Conservation (phyloP, 2,888 invertebrate genomes). For the Deroplatys truncata region DNA sequence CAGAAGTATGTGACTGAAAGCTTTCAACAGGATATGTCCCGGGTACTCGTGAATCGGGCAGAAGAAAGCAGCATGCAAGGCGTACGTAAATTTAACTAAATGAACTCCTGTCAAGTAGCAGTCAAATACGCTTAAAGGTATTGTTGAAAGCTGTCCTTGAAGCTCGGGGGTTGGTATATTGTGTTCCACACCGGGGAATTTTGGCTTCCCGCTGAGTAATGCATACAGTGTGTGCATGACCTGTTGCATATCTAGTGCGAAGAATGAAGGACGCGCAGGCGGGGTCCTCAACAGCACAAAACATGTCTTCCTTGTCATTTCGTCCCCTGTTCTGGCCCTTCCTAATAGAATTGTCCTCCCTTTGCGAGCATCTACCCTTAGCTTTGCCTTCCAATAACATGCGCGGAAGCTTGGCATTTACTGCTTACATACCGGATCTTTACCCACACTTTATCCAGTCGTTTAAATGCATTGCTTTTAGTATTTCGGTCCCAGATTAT, state of each 20-base stretch:
- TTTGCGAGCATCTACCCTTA: not conserved
- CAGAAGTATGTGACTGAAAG: not conserved
- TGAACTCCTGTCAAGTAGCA: not conserved
- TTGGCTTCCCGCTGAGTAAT: not conserved
- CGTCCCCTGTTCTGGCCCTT: not conserved
- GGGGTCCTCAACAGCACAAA: not conserved
- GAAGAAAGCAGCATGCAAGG: not conserved
- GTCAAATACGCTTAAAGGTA: not conserved
- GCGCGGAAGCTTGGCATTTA: no score
- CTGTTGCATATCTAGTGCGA: not conserved
- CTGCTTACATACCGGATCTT: no score
- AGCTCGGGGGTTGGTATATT: not conserved
- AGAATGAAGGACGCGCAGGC: not conserved
- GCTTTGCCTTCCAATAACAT: not conserved
- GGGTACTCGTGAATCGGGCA: not conserved
- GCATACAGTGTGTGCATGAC: not conserved
- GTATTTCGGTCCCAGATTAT: no score
- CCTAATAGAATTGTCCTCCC: not conserved
- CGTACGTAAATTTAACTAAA: not conserved
- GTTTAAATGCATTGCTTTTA: no score
- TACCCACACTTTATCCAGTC: no score
- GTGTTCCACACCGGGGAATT: not conserved
- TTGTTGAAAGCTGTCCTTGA: not conserved
- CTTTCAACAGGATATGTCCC: not conserved
- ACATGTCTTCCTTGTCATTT: not conserved